phyloP scores from a whole-genome alignment of 2,888 invertebrate species.

The Thymelicus lineola region DNA sequence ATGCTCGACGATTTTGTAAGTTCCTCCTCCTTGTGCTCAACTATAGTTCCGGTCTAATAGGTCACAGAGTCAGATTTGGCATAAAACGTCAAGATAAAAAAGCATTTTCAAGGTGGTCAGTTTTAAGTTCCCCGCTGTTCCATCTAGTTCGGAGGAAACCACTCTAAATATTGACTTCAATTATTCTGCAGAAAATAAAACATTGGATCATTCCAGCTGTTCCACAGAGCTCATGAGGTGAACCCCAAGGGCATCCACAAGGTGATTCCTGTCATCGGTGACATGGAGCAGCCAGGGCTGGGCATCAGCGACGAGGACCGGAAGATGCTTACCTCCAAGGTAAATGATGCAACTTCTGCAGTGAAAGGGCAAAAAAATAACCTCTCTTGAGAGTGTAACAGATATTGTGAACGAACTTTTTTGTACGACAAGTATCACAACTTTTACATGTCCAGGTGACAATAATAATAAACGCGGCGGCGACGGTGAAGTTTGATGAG shows the following conservation, averaged over 20 bases:
- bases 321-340: slow-evolving; percentile 71
- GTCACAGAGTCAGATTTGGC: too few relatives aligned
- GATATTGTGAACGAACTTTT: too few relatives aligned
- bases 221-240: slow-evolving; percentile 79
- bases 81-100: too few relatives aligned
- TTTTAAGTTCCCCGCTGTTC: too few relatives aligned
- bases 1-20: slow-evolving; percentile 85
- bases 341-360: slow-evolving; percentile 42
- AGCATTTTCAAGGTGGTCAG: too few relatives aligned
- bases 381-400: too few relatives aligned
- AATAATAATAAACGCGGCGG: slow-evolving; percentile 75
- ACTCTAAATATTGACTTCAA: too few relatives aligned
- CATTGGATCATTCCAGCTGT: slow-evolving; percentile 71
- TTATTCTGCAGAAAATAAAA: too few relatives aligned
- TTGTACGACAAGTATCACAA: neutral
- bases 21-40: slow-evolving; percentile 39
- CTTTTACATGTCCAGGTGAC: slow-evolving; percentile 59
- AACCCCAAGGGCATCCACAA: slow-evolving; percentile 87
- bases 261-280: slow-evolving; percentile 80
- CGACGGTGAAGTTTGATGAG: slow-evolving; percentile 90
- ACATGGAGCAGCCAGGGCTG: slow-evolving; percentile 85
- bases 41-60: too few relatives aligned
- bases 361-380: too few relatives aligned
- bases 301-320: slow-evolving; percentile 85
- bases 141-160: too few relatives aligned